Evolutionary conservation across 2,888 invertebrate genomes (phyloP).

Genomic region (Trissolcus japonicus): DNA sequence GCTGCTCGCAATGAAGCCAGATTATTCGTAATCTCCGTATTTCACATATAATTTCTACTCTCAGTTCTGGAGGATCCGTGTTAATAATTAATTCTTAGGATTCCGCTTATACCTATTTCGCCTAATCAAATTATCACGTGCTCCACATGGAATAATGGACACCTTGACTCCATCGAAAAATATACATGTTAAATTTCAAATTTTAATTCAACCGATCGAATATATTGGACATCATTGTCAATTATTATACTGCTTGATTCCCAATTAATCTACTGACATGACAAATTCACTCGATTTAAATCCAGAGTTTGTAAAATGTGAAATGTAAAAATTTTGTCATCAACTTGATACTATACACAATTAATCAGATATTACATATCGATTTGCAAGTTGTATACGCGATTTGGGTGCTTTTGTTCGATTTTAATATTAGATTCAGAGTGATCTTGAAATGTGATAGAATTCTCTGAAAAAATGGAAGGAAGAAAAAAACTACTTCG

Average conservation of each 20-base stretch:
- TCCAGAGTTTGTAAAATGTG: too few species aligned
- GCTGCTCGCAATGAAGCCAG: slow-evolving; percentile 58
- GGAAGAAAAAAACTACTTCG: slow-evolving; percentile 66
- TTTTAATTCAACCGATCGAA: too few species aligned
- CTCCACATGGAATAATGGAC: slow-evolving; percentile 48
- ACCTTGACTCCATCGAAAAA: slow-evolving; percentile 47
- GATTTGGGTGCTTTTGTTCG: slow-evolving; percentile 5
- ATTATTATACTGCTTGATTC: too few species aligned
- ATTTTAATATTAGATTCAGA: slow-evolving; percentile 50
- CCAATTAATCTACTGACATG: too few species aligned
- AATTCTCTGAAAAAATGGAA: slow-evolving; percentile 62
- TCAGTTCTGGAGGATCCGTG: slow-evolving; percentile 40
- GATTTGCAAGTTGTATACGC: too few species aligned
- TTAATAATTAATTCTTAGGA: slow-evolving; percentile 57
- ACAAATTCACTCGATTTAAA: too few species aligned
- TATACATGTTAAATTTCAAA: slow-evolving; percentile 17
- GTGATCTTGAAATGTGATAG: slow-evolving; percentile 53
- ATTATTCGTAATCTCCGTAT: slow-evolving; percentile 63
- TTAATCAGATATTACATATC: too few species aligned
- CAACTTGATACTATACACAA: too few species aligned
- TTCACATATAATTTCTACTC: slow-evolving; percentile 55
- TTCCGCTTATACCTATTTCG: slow-evolving; percentile 57
- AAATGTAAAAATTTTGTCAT: too few species aligned
- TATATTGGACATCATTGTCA: too few species aligned
- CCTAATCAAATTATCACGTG: slow-evolving; percentile 56